These are phyloP conservation scores for Gobius niger DNA, from an alignment of 2,113 vertebrate species.

Conservation along the genomic window DNA sequence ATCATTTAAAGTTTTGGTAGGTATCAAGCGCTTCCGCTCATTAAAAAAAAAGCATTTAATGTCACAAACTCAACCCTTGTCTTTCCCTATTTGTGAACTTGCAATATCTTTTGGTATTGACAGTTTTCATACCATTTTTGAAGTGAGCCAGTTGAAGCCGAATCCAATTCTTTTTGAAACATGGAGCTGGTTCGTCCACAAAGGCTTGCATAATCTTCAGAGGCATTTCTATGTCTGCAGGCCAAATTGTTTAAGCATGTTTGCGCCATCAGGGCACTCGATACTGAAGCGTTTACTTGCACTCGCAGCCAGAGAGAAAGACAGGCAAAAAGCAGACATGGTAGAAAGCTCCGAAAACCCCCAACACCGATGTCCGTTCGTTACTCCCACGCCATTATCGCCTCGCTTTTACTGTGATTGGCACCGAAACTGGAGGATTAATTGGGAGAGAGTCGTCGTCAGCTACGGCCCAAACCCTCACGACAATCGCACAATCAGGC, in stretches of 20 bases:
- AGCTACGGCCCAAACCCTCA: conserved; percentile 52
- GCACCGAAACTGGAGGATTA: conserved; percentile 65
- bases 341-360: no score
- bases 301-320: conserved; percentile 5
- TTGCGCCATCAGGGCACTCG: conserved; percentile 32
- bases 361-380: conserved; percentile 64
- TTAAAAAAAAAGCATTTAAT: no score
- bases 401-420: conserved; percentile 52
- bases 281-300: conserved; percentile 20
- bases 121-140: no score
- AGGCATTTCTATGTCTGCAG: conserved; percentile 33
- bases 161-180: conserved; percentile 3
- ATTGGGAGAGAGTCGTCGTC: conserved; percentile 48
- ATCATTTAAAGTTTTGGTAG: no score
- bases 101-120: no score
- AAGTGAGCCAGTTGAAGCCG: no score
- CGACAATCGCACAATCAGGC: conserved; percentile 74
- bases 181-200: conserved; percentile 1
- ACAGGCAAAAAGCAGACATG: no score
- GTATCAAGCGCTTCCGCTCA: no score
- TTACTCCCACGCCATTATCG: conserved; percentile 61
- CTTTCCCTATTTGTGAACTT: no score
- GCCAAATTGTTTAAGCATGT: conserved; percentile 24
- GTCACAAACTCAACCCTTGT: no score
- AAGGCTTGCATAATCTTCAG: conserved; percentile 23